A percentile compares a stretch with the other conserved stretches of the same genome.
Evolutionary conservation across 1,140 invertebrate genomes (phyloP).

Genomic region (Caenorhabditis brenneri): DNA sequence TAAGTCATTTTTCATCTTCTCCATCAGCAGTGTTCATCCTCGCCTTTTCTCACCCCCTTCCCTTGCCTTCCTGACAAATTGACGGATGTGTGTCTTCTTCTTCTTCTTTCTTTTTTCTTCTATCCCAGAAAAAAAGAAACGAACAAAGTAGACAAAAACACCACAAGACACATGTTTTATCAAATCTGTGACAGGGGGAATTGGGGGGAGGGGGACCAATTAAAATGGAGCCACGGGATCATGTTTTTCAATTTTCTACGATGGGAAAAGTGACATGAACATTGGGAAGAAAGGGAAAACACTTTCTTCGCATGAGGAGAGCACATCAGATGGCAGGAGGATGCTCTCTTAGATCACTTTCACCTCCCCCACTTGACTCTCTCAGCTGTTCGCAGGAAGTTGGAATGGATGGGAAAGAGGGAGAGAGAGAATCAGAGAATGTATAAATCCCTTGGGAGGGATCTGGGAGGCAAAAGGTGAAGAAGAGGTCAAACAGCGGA

Average conservation of each 20-base stretch:
- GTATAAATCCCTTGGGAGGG: too few relatives aligned
- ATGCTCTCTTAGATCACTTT: too few relatives aligned
- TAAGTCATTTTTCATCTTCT: slow-evolving; percentile 9
- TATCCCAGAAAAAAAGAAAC: neutral
- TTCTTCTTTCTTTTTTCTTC: neutral
- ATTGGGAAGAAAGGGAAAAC: too few relatives aligned
- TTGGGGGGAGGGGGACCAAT: neutral
- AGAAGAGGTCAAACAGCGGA: too few relatives aligned
- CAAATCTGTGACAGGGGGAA: neutral
- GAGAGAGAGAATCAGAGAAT: neutral
- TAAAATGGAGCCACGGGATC: neutral
- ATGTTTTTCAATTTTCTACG: neutral
- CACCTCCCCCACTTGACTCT: too few relatives aligned
- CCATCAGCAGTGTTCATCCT: neutral
- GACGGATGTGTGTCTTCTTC: slow-evolving; percentile 1
- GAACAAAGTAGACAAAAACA: neutral
- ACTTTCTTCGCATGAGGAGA: too few relatives aligned
- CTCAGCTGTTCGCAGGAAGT: too few relatives aligned
- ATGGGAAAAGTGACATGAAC: neutral
- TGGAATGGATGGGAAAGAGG: too few relatives aligned
- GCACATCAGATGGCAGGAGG: too few relatives aligned
- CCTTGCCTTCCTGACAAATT: neutral
- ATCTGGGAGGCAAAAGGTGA: too few relatives aligned
- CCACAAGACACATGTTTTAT: slow-evolving; percentile 25
- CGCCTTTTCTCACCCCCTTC: neutral